Evolutionary conservation across 2,888 invertebrate species (phyloP).

Genomic region (Heliothis peltigera): DNA sequence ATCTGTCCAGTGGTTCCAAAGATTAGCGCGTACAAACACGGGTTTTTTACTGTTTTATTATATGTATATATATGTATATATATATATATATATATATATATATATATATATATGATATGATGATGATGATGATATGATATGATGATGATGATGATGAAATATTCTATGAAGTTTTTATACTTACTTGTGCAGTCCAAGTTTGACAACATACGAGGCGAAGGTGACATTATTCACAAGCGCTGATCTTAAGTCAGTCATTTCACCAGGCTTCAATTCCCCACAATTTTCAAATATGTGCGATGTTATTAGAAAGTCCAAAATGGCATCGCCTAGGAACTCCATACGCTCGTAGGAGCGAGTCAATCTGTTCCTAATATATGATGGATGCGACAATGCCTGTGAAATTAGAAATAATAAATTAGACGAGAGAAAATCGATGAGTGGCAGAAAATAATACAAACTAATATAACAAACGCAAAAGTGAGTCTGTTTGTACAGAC

Average conservation of each 20-base stretch:
- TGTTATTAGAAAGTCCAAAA: constrained; percentile 97
- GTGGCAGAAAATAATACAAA: neutral
- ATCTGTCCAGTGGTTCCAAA: too few species aligned
- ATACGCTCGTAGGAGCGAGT: constrained; percentile 97
- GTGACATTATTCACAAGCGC: constrained; percentile 99
- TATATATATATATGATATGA: too few species aligned
- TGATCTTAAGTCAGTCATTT: constrained; percentile 97
- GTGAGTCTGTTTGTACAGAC: too few species aligned
- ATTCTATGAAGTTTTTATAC: too few species aligned
- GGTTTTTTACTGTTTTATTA: too few species aligned
- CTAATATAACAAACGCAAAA: neutral
- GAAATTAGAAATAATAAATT: constrained; percentile 33
- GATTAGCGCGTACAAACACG: too few species aligned
- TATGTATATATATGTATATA: too few species aligned
- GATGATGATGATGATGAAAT: too few species aligned
- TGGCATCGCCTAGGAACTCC: constrained; percentile 98
- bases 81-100: too few species aligned
- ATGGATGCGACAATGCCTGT: constrained; percentile 97
- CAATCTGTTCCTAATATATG: constrained; percentile 94
- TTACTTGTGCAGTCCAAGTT: constrained; percentile 95
- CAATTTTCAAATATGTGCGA: constrained; percentile 95
- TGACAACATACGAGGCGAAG: constrained; percentile 96
- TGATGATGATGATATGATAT: too few species aligned
- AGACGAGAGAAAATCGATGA: neutral
- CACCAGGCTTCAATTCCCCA: constrained; percentile 93